Evolutionary conservation across 2,113 vertebrate genomes (phyloP).

Genomic region (Carollia perspicillata): DNA sequence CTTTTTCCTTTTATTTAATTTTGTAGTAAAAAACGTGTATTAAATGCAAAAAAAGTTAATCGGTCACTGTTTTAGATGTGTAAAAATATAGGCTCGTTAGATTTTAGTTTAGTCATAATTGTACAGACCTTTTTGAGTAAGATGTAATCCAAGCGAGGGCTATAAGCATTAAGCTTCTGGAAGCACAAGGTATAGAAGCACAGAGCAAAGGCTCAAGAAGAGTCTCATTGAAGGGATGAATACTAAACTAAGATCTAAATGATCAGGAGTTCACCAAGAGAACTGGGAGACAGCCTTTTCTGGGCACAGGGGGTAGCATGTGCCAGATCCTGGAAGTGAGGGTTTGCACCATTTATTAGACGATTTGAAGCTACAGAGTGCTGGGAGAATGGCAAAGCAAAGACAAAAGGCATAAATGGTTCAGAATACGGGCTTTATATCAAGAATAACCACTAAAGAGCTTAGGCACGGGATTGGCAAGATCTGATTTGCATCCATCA

Average conservation of each 20-base stretch:
- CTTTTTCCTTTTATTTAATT: neutral
- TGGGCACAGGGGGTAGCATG: neutral
- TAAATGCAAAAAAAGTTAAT: constrained; percentile 13
- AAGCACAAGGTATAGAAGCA: neutral
- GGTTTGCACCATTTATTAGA: neutral
- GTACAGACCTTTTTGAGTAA: neutral
- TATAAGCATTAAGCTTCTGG: neutral
- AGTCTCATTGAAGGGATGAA: neutral
- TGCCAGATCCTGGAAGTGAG: neutral
- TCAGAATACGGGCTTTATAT: neutral
- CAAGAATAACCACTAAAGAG: neutral
- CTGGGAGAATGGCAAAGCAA: neutral
- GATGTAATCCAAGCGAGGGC: neutral
- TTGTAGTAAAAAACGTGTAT: neutral
- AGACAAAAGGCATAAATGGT: neutral
- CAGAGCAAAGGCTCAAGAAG: neutral
- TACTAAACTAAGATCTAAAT: neutral
- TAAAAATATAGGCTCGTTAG: neutral
- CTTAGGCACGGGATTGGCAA: neutral
- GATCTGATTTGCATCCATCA: neutral
- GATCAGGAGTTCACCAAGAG: neutral
- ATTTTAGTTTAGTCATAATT: constrained; percentile 3
- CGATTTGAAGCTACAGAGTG: neutral
- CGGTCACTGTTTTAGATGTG: neutral
- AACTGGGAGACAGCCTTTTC: neutral